A percentile compares a stretch with the other conserved stretches of the same genome.
phyloP scores from a whole-genome alignment of 92 coral and sea anemone genomes.

The Muricea muricata region DNA sequence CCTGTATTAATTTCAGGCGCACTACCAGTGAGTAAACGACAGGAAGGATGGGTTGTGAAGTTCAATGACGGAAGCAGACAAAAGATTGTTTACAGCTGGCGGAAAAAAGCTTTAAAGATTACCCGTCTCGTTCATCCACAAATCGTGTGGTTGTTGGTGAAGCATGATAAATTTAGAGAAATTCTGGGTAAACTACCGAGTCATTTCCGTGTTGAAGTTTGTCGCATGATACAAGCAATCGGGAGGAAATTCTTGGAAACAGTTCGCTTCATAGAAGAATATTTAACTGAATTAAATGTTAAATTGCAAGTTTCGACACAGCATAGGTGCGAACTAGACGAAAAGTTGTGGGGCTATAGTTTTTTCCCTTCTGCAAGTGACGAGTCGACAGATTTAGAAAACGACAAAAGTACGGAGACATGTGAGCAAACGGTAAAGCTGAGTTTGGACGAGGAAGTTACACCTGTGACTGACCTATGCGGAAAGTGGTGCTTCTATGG shows the following conservation, averaged over 20 bases:
- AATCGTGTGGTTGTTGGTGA: constrained; percentile 10
- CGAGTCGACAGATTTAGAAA: neutral
- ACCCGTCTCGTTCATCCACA: constrained; percentile 4
- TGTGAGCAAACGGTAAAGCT: neutral
- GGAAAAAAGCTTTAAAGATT: neutral
- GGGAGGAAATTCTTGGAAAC: neutral
- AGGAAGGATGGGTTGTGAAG: constrained; percentile 29
- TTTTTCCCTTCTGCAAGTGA: neutral
- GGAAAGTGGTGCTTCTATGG: neutral
- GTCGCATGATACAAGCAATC: neutral
- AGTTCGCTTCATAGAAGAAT: neutral
- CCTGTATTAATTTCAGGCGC: neutral
- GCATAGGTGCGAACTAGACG: neutral
- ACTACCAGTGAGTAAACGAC: neutral
- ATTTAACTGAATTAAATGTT: neutral
- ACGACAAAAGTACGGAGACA: neutral
- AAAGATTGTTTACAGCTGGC: constrained; percentile 16
- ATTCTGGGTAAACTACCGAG: neutral
- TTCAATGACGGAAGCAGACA: constrained; percentile 18
- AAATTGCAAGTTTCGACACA: neutral
- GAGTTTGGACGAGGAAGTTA: too few relatives aligned
- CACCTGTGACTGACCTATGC: too few relatives aligned
- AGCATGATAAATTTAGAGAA: neutral
- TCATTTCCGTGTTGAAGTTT: neutral
- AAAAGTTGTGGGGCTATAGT: neutral